Evolutionary conservation across 2,888 invertebrate species (phyloP).

Genomic region (Acronicta alni): DNA sequence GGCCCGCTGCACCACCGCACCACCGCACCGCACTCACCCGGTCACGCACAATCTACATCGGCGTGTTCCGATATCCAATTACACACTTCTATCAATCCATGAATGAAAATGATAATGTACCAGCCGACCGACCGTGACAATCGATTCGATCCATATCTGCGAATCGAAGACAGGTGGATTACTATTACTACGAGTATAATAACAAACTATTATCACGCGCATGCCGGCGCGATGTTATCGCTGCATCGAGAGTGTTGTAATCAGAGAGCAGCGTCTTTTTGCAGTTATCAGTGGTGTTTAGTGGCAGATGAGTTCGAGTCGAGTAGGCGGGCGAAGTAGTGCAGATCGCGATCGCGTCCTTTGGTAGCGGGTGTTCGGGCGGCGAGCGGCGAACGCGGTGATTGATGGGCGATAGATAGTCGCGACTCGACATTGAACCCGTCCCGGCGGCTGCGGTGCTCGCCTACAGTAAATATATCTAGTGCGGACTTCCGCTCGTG

Average conservation of each 20-base stretch:
- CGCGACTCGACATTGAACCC: slow-evolving; percentile 87
- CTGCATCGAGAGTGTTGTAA: slow-evolving; percentile 36
- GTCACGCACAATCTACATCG: slow-evolving; percentile 78
- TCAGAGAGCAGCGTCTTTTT: slow-evolving; percentile 26
- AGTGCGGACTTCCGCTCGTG: slow-evolving; percentile 85
- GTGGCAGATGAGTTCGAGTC: slow-evolving; percentile 54
- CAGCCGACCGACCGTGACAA: slow-evolving; percentile 74
- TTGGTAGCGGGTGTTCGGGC: slow-evolving; percentile 51
- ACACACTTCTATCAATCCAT: slow-evolving; percentile 71
- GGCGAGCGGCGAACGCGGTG: slow-evolving; percentile 61
- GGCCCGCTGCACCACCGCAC: slow-evolving; percentile 64
- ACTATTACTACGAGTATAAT: slow-evolving; percentile 63
- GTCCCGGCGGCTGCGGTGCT: slow-evolving; percentile 66
- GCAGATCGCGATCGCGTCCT: slow-evolving; percentile 49
- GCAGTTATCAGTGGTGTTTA: slow-evolving; percentile 10
- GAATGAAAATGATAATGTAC: slow-evolving; percentile 78
- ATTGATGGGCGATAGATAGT: slow-evolving; percentile 88
- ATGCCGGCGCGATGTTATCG: slow-evolving; percentile 55
- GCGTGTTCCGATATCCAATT: slow-evolving; percentile 72
- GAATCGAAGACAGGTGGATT: slow-evolving; percentile 69
- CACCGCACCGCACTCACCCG: slow-evolving; percentile 47
- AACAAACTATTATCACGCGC: slow-evolving; percentile 67
- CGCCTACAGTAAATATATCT: slow-evolving; percentile 81
- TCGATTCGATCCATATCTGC: slow-evolving; percentile 70
- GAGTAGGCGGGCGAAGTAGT: slow-evolving; percentile 47